Base-by-base conservation (phyloP, 1,140 invertebrate species). In the Drosophila sucinea region DNA sequence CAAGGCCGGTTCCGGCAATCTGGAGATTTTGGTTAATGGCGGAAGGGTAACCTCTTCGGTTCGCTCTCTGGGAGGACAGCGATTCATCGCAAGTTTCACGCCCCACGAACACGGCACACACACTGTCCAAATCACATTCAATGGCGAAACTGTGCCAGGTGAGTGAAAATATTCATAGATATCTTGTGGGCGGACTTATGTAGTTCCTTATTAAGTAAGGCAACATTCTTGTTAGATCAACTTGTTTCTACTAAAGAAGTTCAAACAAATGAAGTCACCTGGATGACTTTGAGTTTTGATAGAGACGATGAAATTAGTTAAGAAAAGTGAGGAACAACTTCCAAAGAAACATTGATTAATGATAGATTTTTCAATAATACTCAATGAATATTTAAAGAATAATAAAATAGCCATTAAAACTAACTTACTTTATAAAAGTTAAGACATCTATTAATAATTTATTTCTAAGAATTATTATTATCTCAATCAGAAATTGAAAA, bases 21-120 rank as follows among this genome's bases (percentile, higher is more conserved):
- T 99, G 73, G 98, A 99, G 92, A 97, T 99, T 67, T 94, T 99
- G 62, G 98, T 99, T 0, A 99, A 99, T 92, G 97, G 97, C 54
- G 97, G 98, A 7, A 95, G 97, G 63, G 98, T 99, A 11, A 98
- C 98, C 0, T 98, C 98, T 81, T 97, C 97, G 66, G 98, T 99
- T 0, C 95, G 96, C 82, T 97, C 97, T 75, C 93, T 98, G n/a
- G 97, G 98, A 47, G 96, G 96, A 70, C 97, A 99, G 91, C 94
- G 96, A 79, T 98, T 97, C 93, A 93, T 97, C 27, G 98, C 98
- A 11, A 96, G 97, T 1, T 99, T 99, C 91, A 97, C 97, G 38
- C 97, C 98, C 0, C 96, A 97, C 81, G 95, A 97, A 85, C 94
- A 96, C 8, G 95, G 97, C 27, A 94, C 95, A 29, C 98, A 99